phyloP scores from a whole-genome alignment of 1,140 invertebrate species.

The Danaus plexippus region DNA sequence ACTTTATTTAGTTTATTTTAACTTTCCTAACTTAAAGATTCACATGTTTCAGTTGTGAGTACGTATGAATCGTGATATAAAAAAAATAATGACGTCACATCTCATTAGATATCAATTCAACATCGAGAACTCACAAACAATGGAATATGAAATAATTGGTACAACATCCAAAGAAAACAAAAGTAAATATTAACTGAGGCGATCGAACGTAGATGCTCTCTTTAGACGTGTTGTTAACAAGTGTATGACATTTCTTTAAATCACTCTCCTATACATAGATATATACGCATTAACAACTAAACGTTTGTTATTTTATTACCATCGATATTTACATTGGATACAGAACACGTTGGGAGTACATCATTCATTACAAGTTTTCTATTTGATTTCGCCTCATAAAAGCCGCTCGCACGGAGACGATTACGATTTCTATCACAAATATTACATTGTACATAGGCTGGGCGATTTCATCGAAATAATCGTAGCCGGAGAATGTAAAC shows the following conservation, averaged over 20 bases:
- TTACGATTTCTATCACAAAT: constrained; percentile 69
- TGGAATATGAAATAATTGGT: too few relatives aligned
- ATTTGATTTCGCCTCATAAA: constrained; percentile 69
- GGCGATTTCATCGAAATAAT: constrained; percentile 30
- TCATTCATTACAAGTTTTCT: constrained; percentile 70
- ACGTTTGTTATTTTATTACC: constrained; percentile 66
- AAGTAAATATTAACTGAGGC: constrained; percentile 1
- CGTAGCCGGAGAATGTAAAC: constrained; percentile 18
- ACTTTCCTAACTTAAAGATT: too few relatives aligned
- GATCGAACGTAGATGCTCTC: constrained; percentile 2
- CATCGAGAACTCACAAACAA: too few relatives aligned
- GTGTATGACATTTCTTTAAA: constrained; percentile 29
- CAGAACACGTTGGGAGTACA: constrained; percentile 54
- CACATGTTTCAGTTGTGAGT: too few relatives aligned
- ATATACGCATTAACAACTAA: constrained; percentile 51
- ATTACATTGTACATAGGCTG: constrained; percentile 46
- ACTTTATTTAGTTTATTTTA: too few relatives aligned
- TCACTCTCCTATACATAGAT: constrained; percentile 37
- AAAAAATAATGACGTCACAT: too few relatives aligned
- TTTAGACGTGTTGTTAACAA: constrained; percentile 4
- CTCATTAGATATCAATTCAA: too few relatives aligned
- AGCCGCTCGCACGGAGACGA: constrained; percentile 55
- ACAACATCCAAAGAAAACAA: too few relatives aligned
- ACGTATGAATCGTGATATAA: too few relatives aligned
- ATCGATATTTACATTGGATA: constrained; percentile 57